Percentiles rank a stretch among this genome's conserved stretches.
phyloP scores from a whole-genome alignment of 1,140 invertebrate species.

The Zaprionus ornatus region DNA sequence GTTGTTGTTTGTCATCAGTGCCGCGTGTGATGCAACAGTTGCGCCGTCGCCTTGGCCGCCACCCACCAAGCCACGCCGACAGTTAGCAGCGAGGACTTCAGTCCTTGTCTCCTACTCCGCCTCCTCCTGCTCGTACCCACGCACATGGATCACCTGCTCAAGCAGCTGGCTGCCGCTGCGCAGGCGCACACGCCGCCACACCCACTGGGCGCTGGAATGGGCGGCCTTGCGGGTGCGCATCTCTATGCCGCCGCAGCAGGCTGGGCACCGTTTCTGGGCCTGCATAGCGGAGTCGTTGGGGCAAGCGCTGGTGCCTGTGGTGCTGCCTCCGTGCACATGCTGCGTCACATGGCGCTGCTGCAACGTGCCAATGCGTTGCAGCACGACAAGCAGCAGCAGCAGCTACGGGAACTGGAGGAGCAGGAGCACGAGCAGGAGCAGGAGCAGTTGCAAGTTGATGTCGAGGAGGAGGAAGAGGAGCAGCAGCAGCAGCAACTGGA shows the following conservation, averaged over 20 bases:
- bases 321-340: slow-evolving; percentile 52
- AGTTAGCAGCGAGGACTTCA: neutral
- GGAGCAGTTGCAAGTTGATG: neutral
- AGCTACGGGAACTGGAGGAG: neutral
- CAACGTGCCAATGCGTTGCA: slow-evolving; percentile 46
- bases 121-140: too few species aligned
- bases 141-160: slow-evolving; percentile 66
- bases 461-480: neutral
- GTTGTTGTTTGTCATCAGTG: neutral
- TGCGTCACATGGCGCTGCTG: slow-evolving; percentile 71
- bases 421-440: neutral
- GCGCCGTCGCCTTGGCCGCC: neutral
- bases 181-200: slow-evolving; percentile 50
- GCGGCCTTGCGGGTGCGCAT: slow-evolving; percentile 40
- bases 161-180: slow-evolving; percentile 69
- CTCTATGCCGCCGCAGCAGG: slow-evolving; percentile 61
- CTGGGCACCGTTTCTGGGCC: slow-evolving; percentile 57
- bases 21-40: slow-evolving; percentile 38
- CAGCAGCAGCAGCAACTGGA: neutral
- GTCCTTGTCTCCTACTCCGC: too few species aligned
- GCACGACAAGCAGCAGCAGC: slow-evolving; percentile 8
- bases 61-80: neutral
- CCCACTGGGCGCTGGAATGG: neutral
- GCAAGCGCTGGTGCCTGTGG: neutral
- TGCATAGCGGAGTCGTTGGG: neutral